phyloP scores from a whole-genome alignment of 1,140 invertebrate genomes.

The Pseudomyrmex concolor region DNA sequence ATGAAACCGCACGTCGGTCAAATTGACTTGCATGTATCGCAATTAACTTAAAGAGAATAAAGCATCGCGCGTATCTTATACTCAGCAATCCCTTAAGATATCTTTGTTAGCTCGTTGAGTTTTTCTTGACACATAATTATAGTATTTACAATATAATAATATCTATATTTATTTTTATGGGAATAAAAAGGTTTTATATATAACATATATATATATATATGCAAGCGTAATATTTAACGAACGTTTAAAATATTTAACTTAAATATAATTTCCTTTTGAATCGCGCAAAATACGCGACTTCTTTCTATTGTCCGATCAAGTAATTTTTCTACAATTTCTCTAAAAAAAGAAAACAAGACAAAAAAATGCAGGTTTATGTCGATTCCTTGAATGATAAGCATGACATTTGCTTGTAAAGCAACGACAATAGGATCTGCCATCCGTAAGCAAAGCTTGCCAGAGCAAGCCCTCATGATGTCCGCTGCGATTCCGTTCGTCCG shows the following conservation, averaged over 20 bases:
- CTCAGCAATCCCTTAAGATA: background rate
- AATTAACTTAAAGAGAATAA: slow-evolving; percentile 64
- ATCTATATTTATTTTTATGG: no score
- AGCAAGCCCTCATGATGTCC: slow-evolving; percentile 64
- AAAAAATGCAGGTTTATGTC: slow-evolving; percentile 27
- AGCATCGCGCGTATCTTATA: slow-evolving; percentile 3
- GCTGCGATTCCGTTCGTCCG: slow-evolving; percentile 50
- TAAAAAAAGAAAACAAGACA: background rate
- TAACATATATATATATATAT: no score
- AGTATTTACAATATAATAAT: no score
- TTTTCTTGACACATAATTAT: background rate
- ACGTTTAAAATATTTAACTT: background rate
- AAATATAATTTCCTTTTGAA: slow-evolving; percentile 21
- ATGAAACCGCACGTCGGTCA: slow-evolving; percentile 30
- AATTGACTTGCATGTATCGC: slow-evolving; percentile 36
- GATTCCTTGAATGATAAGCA: slow-evolving; percentile 37
- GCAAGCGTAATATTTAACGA: no score
- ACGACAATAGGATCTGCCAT: slow-evolving; percentile 37
- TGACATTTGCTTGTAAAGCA: slow-evolving; percentile 39
- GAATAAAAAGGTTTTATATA: no score
- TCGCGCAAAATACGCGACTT: background rate
- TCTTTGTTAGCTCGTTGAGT: background rate
- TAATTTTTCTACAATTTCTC: slow-evolving; percentile 44
- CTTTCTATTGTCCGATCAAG: slow-evolving; percentile 26
- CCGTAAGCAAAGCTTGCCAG: slow-evolving; percentile 7